These are phyloP conservation scores for Tiphia femorata DNA, from an alignment of 2,888 invertebrate species.

Conservation along the genomic window DNA sequence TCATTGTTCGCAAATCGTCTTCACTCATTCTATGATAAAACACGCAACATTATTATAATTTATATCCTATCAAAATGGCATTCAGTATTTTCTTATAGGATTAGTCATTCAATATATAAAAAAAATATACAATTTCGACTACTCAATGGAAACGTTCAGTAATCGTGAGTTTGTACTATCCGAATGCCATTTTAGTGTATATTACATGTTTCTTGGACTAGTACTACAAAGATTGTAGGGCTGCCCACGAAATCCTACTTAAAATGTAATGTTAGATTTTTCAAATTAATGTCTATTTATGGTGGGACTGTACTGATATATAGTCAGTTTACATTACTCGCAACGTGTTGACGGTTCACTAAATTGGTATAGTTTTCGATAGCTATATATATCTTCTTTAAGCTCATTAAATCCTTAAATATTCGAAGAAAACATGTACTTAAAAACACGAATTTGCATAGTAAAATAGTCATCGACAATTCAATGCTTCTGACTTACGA, in stretches of 20 bases:
- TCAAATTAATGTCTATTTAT: slow-evolving; percentile 48
- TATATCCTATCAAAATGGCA: slow-evolving; percentile 65
- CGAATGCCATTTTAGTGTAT: slow-evolving; percentile 68
- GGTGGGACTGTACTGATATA: slow-evolving; percentile 48
- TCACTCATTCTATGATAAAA: slow-evolving; percentile 50
- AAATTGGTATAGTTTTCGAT: neutral
- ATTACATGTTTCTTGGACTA: slow-evolving; percentile 56
- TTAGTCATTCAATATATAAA: slow-evolving; percentile 65
- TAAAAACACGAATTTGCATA: no score
- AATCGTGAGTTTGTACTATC: slow-evolving; percentile 68
- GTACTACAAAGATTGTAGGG: slow-evolving; percentile 50
- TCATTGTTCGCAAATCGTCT: slow-evolving; percentile 32
- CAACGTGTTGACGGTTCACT: no score
- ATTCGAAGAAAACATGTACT: no score
- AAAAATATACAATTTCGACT: slow-evolving; percentile 69
- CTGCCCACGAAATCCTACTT: slow-evolving; percentile 59
- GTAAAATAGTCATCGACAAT: slow-evolving; percentile 6
- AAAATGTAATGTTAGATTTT: slow-evolving; percentile 62
- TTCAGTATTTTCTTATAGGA: slow-evolving; percentile 66
- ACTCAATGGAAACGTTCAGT: slow-evolving; percentile 63
- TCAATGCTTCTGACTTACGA: no score
- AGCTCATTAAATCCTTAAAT: neutral
- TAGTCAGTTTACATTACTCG: slow-evolving; percentile 44
- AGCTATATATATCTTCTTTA: neutral
- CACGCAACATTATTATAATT: slow-evolving; percentile 60